Conservation (phyloP, 2,888 invertebrate genomes). For the Ennomos erosarius region DNA sequence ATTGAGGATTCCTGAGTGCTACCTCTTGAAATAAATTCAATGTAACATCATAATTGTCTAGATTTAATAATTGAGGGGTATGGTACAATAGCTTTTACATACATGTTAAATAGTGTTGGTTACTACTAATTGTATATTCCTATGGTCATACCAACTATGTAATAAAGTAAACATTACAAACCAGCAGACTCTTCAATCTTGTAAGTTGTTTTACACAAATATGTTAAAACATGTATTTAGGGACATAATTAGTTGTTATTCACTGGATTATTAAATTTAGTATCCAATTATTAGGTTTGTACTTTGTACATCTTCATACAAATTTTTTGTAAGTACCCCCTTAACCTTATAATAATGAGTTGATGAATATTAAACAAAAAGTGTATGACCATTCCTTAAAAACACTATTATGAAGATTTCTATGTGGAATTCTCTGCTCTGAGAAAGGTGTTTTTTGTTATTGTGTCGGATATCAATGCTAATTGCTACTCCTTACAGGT, state of each 20-base stretch:
- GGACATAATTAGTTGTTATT: no score
- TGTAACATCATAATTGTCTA: constrained; percentile 13
- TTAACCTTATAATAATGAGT: neutral
- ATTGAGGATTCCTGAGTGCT: constrained; percentile 16
- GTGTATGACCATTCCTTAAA: constrained; percentile 16
- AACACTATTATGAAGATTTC: constrained; percentile 4
- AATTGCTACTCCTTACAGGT: no score
- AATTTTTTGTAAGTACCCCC: neutral
- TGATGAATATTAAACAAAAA: neutral
- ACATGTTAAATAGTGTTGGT: neutral
- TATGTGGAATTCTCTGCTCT: constrained; percentile 8
- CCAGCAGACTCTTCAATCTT: no score
- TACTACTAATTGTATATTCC: neutral
- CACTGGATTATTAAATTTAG: no score
- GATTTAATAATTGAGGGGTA: constrained; percentile 10
- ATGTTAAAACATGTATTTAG: no score
- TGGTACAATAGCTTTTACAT: neutral
- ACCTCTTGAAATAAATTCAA: constrained; percentile 14
- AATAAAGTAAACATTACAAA: no score
- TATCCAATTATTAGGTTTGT: no score
- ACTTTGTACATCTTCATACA: no score
- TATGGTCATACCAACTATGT: no score
- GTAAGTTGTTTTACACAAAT: no score
- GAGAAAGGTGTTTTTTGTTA: no score
- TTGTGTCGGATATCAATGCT: no score